phyloP scores from a whole-genome alignment of 2,888 invertebrate genomes.

The Lasioglossum vierecki region DNA sequence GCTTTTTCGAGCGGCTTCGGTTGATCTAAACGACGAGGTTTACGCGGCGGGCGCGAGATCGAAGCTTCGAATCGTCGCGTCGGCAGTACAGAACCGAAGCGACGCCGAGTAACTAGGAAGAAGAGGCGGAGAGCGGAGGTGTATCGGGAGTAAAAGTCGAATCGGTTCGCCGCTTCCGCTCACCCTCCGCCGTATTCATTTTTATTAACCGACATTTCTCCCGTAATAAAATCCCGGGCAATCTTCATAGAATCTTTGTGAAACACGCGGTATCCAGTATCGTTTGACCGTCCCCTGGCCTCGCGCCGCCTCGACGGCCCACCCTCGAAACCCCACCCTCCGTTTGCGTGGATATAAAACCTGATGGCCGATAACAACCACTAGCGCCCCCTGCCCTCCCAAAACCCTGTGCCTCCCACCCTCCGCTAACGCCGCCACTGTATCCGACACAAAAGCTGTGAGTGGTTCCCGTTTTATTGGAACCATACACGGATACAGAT shows the following conservation, averaged over 20 bases:
- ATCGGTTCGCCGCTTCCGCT: conserved; percentile 21
- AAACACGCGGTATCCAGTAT: conserved; percentile 83
- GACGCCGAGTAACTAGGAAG: conserved; percentile 45
- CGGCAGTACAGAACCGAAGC: conserved; percentile 46
- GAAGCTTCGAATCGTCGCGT: conserved; percentile 77
- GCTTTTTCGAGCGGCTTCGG: conserved; percentile 38
- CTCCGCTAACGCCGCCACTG: conserved; percentile 71
- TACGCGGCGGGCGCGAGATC: conserved; percentile 73
- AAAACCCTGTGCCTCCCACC: conserved; percentile 34
- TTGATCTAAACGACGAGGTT: conserved; percentile 72
- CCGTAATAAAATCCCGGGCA: conserved; percentile 83
- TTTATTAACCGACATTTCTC: conserved; percentile 84
- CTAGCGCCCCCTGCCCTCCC: conserved; percentile 73
- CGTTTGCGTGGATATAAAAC: conserved; percentile 82
- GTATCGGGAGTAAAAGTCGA: conserved; percentile 31
- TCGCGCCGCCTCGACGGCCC: conserved; percentile 45
- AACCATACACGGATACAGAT: conserved; percentile 82
- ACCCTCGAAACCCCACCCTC: conserved; percentile 43
- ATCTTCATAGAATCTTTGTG: conserved; percentile 84
- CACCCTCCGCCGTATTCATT: conserved; percentile 78
- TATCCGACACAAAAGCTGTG: conserved; percentile 83
- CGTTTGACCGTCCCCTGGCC: conserved; percentile 73
- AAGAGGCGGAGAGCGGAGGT: conserved; percentile 55
- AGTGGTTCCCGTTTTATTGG: conserved; percentile 84
- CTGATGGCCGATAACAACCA: conserved; percentile 84